Conservation (phyloP, 2,113 vertebrate genomes). For the Urocolius indicus region DNA sequence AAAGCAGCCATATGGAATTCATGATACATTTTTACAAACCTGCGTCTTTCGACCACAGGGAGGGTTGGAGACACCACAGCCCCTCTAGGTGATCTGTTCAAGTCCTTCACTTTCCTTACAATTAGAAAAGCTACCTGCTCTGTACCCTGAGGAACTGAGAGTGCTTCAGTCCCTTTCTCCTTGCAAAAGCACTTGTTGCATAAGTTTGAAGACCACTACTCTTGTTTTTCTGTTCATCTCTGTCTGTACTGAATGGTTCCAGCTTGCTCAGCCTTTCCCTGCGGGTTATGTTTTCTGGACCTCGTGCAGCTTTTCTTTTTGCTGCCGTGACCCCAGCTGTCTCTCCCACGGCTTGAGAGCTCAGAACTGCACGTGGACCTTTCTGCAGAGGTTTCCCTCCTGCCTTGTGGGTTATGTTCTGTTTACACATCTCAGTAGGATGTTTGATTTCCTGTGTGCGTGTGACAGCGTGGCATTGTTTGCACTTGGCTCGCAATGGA, state of each 20-base stretch:
- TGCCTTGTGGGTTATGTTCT: neutral
- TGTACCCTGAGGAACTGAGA: neutral
- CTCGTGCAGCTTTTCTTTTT: neutral
- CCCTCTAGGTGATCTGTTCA: neutral
- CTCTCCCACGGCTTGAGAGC: accelerated
- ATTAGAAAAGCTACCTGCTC: neutral
- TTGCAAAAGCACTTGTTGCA: neutral
- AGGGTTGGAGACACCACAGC: neutral
- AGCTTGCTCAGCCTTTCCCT: neutral
- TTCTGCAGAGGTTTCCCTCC: neutral
- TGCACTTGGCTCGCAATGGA: accelerated
- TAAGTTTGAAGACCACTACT: neutral
- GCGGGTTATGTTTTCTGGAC: neutral
- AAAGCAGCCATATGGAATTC: neutral
- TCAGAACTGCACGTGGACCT: neutral
- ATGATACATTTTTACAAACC: neutral
- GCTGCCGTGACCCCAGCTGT: neutral
- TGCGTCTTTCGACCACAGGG: neutral
- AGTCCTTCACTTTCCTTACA: neutral
- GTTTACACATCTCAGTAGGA: neutral
- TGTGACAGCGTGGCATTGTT: neutral
- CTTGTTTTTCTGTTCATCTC: neutral
- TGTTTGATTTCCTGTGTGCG: neutral
- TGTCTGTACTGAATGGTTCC: neutral
- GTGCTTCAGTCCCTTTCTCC: neutral